phyloP scores from a whole-genome alignment of 2,113 vertebrate species.

The Platanista minor region DNA sequence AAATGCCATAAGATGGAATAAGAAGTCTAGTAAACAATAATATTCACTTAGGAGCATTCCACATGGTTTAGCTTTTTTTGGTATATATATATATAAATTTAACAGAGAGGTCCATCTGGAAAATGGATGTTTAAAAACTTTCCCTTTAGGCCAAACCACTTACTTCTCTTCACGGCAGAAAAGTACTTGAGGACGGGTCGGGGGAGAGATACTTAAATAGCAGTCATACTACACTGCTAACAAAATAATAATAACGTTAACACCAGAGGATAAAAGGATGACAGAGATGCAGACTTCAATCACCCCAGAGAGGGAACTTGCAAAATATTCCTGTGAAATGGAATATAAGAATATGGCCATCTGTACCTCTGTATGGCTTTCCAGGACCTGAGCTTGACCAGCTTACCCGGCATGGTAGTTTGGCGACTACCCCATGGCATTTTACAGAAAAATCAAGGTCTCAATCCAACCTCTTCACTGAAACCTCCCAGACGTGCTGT shows the following conservation, averaged over 20 bases:
- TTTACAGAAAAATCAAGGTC: neutral
- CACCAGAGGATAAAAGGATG: conserved; percentile 19
- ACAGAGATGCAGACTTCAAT: conserved; percentile 56
- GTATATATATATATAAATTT: conserved; percentile 17
- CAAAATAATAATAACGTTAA: conserved; percentile 61
- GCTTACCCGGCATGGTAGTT: neutral
- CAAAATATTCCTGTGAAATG: conserved; percentile 66
- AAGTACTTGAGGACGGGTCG: neutral
- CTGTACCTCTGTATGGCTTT: neutral
- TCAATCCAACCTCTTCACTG: neutral
- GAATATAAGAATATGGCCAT: conserved; percentile 23
- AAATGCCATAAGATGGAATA: conserved; percentile 74
- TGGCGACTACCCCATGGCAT: neutral
- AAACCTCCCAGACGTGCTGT: neutral
- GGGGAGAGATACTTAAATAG: conserved; percentile 73
- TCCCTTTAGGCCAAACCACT: conserved; percentile 77
- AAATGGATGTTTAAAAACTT: conserved; percentile 81
- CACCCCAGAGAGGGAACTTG: neutral
- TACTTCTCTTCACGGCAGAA: conserved; percentile 77
- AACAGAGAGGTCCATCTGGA: conserved; percentile 80
- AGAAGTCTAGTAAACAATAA: conserved; percentile 77
- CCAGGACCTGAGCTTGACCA: neutral
- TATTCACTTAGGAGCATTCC: conserved; percentile 78
- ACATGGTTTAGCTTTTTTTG: conserved; percentile 65
- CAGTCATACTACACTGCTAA: conserved; percentile 58